These are phyloP conservation scores for Acyrthosiphon pisum DNA, from an alignment of 1,140 invertebrate species.

Conservation along the genomic window DNA sequence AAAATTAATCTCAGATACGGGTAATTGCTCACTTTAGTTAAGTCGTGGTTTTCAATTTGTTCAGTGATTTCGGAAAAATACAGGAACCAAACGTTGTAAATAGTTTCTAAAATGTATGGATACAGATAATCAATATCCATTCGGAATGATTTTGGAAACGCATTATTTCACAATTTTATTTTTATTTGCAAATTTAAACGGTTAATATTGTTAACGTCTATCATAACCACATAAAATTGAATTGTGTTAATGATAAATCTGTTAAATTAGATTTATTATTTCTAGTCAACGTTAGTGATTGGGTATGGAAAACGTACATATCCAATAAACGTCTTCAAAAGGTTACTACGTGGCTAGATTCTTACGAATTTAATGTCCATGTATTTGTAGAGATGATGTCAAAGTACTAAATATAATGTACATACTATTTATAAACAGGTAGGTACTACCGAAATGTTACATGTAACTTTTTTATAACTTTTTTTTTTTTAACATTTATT, in stretches of 20 bases:
- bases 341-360: neutral
- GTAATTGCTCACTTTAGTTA: too few relatives aligned
- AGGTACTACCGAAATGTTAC: neutral
- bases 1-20: neutral
- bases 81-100: neutral
- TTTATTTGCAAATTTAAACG: neutral
- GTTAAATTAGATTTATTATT: too few relatives aligned
- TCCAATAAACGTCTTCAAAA: neutral
- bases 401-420: too few relatives aligned
- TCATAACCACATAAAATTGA: too few relatives aligned
- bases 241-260: too few relatives aligned
- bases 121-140: neutral
- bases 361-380: neutral
- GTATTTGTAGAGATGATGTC: neutral
- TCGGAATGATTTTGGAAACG: neutral
- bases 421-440: too few relatives aligned
- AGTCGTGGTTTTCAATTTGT: too few relatives aligned
- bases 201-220: neutral
- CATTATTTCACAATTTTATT: neutral
- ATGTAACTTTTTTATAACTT: too few relatives aligned
- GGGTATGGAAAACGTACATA: neutral
- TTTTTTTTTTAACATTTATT: too few relatives aligned
- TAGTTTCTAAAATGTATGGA: neutral
- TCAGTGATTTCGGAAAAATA: neutral
- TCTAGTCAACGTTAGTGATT: neutral